Evolutionary conservation across 2,113 vertebrate genomes (phyloP).

Genomic region (Sinosuthora webbiana): DNA sequence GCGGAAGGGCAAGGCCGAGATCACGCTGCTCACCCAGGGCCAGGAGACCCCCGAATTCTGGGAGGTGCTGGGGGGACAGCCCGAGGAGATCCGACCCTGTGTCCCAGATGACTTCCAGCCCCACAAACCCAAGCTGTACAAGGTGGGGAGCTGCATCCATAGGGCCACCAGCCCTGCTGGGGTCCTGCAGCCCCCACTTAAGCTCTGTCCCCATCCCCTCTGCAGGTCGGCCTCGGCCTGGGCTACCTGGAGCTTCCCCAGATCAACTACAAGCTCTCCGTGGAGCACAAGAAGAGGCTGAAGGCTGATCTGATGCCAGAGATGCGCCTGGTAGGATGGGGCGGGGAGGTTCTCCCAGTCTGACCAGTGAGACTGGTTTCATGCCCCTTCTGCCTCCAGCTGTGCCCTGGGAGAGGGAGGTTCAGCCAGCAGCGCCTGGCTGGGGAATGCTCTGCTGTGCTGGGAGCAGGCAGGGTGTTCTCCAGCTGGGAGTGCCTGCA

Average conservation of each 20-base stretch:
- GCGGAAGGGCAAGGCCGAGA: slow-evolving; percentile 92
- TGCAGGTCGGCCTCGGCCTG: slow-evolving; percentile 90
- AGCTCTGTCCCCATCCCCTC: background rate
- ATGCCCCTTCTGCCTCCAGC: background rate
- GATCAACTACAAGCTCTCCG: slow-evolving; percentile 96
- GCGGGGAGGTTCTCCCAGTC: background rate
- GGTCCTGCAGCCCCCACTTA: background rate
- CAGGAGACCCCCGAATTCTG: slow-evolving; percentile 90
- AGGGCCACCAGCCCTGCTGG: rapidly evolving
- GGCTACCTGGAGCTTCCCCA: slow-evolving; percentile 97
- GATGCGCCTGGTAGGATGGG: slow-evolving; percentile 84
- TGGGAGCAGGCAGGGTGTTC: background rate
- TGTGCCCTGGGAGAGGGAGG: background rate
- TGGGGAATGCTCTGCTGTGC: background rate
- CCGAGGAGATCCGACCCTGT: slow-evolving; percentile 87
- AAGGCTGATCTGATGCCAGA: slow-evolving; percentile 90
- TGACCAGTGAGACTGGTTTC: background rate
- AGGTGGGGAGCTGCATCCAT: slow-evolving; percentile 64
- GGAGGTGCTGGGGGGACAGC: slow-evolving; percentile 89
- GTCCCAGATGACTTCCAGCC: slow-evolving; percentile 90
- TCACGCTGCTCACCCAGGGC: slow-evolving; percentile 80
- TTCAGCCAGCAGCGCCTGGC: rapidly evolving
- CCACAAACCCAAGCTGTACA: slow-evolving; percentile 91
- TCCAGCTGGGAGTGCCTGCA: background rate
- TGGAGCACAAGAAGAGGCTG: slow-evolving; percentile 91